phyloP scores from a whole-genome alignment of 1,140 invertebrate species.

The Dryas iulia region DNA sequence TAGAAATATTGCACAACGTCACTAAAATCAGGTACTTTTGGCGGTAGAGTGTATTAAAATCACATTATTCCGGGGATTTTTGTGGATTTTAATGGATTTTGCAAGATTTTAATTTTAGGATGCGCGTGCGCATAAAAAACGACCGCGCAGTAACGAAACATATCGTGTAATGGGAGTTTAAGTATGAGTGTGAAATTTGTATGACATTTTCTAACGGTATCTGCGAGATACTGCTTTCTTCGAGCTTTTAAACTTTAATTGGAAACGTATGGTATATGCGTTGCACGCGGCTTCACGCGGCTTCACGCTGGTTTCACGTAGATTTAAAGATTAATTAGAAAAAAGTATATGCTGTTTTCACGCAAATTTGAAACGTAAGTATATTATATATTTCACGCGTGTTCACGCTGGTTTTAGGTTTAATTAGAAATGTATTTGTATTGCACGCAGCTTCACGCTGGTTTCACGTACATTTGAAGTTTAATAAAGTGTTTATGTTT shows the following conservation, averaged over 20 bases:
- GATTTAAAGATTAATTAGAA: no score
- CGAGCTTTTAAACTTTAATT: not conserved
- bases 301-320: no score
- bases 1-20: not conserved
- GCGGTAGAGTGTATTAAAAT: not conserved
- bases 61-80: not conserved
- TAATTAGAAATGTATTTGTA: no score
- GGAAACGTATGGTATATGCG: not conserved
- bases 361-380: no score
- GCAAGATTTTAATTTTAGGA: not conserved
- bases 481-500: no score
- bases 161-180: not conserved
- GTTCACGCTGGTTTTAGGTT: not conserved
- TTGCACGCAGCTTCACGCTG: no score
- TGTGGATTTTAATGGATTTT: not conserved
- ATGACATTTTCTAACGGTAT: conserved; percentile 1
- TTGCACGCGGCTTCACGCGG: not conserved
- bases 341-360: no score
- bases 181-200: not conserved
- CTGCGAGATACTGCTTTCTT: not conserved
- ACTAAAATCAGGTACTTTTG: not conserved
- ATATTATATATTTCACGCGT: no score
- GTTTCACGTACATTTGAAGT: no score
- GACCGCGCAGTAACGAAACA: not conserved
- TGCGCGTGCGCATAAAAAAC: not conserved